phyloP scores from a whole-genome alignment of 2,113 vertebrate genomes.

The Picathartes gymnocephalus region DNA sequence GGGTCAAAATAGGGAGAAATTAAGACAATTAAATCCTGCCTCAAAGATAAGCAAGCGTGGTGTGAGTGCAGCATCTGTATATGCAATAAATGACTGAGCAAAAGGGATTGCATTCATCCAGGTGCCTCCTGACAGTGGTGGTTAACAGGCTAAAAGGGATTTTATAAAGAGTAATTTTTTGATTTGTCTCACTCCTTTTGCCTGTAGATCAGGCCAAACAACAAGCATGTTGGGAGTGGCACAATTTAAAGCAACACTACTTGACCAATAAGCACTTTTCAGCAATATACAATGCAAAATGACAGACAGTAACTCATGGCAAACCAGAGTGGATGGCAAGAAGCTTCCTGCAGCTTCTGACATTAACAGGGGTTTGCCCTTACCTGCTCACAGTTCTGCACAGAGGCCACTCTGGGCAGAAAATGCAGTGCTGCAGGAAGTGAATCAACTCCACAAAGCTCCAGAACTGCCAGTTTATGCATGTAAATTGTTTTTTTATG shows the following conservation, averaged over 20 bases:
- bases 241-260: slow-evolving; percentile 80
- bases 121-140: slow-evolving; percentile 71
- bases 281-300: slow-evolving; percentile 65
- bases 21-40: slow-evolving; percentile 10
- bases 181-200: slow-evolving; percentile 80
- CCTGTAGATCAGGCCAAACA: slow-evolving; percentile 87
- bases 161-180: slow-evolving; percentile 73
- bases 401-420: slow-evolving; percentile 22
- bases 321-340: slow-evolving; percentile 31
- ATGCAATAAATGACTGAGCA: background rate
- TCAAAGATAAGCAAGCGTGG: slow-evolving; percentile 36
- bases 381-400: slow-evolving; percentile 25
- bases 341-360: slow-evolving; percentile 56
- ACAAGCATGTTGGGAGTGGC: slow-evolving; percentile 86
- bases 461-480: slow-evolving; percentile 36
- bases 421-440: background rate
- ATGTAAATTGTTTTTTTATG: background rate
- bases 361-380: slow-evolving; percentile 28
- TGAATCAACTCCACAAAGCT: background rate
- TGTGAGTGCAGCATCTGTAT: slow-evolving; percentile 22
- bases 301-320: slow-evolving; percentile 53
- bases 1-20: background rate
- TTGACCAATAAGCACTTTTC: slow-evolving; percentile 49
- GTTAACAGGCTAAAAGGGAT: slow-evolving; percentile 75
- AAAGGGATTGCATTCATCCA: slow-evolving; percentile 17